Base-by-base conservation (phyloP, 2,797 vertebrate species). In the Alectoris magna region DNA sequence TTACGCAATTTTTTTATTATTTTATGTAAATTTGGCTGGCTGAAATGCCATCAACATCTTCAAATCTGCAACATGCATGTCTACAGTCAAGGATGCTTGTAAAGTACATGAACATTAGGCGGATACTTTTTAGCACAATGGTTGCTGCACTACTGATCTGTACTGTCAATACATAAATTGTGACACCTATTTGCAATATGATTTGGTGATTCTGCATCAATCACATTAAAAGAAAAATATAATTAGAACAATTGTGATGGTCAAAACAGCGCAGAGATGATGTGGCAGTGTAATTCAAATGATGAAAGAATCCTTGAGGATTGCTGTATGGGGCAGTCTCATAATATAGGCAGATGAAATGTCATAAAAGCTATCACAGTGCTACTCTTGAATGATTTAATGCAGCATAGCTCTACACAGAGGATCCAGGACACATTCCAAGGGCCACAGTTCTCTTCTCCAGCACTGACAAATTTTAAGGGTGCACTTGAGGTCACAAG, bases 1-100 rank as follows among this genome's bases (percentile, higher is more conserved):
- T 73, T 89, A 82, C 87, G 79, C 23, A 91, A 74, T 69, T 93
- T 75, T 75, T 80, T 76, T 34, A 77, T 84, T 68, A 51, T 88
- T 60, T 70, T 87, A 88, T 73, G 39, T 60, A 88, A 88, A 92
- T 83, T 84, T 49, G 48, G 11, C 43, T 79, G 11, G 56, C 75
- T 84, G 36, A 84, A 88, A 82, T 76, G 23, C 63, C 23, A 63
- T 73, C 0, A 0, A 7, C 16, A 11, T 82, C 60, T 93, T 93
- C 51, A 90, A 79, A 87, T 71, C 27, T 62, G 62, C 76, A 71
- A 5, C 60, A 73, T 1, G 1, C 55, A 36, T 70, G 43, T 64
- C 48, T 34, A 80, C 38, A 64, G 48, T 49, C 36, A 91, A 87
- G 49, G 38, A 36, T 84, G 46, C 5, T 80, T 75, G 27, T 31